These are phyloP conservation scores for Eupristina koningsbergeri DNA, from an alignment of 1,140 invertebrate genomes.

Conservation along the genomic window DNA sequence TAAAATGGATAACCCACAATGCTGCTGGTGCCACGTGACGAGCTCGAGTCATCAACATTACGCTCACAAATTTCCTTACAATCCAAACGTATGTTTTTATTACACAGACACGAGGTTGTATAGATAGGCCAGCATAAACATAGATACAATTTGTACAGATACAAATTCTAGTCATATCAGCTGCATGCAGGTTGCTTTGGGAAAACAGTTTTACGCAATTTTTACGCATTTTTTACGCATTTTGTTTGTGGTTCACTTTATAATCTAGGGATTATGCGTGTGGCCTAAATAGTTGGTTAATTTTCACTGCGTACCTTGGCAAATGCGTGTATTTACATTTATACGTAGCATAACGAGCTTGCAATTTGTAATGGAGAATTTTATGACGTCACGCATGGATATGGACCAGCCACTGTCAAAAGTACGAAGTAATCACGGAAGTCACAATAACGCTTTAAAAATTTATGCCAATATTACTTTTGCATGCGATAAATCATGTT, in stretches of 20 bases:
- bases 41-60: neutral
- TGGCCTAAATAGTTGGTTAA: slow-evolving; percentile 15
- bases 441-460: neutral
- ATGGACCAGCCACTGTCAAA: neutral
- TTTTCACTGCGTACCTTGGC: neutral
- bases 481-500: neutral
- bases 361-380: neutral
- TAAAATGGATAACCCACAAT: neutral
- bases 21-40: neutral
- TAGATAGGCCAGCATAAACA: neutral
- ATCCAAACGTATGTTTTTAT: neutral
- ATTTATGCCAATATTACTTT: neutral
- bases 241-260: neutral
- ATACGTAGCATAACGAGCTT: neutral
- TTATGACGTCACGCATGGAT: neutral
- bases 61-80: neutral
- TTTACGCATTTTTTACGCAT: no score
- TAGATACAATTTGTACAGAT: neutral
- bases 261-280: slow-evolving; percentile 28
- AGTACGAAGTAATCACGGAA: neutral
- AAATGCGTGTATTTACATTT: neutral
- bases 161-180: neutral
- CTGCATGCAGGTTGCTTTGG: neutral
- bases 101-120: neutral
- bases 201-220: neutral